Percentiles rank a stretch among this genome's conserved stretches.
These are phyloP conservation scores for Trissolcus japonicus DNA, from an alignment of 2,888 invertebrate genomes.

Conservation along the genomic window DNA sequence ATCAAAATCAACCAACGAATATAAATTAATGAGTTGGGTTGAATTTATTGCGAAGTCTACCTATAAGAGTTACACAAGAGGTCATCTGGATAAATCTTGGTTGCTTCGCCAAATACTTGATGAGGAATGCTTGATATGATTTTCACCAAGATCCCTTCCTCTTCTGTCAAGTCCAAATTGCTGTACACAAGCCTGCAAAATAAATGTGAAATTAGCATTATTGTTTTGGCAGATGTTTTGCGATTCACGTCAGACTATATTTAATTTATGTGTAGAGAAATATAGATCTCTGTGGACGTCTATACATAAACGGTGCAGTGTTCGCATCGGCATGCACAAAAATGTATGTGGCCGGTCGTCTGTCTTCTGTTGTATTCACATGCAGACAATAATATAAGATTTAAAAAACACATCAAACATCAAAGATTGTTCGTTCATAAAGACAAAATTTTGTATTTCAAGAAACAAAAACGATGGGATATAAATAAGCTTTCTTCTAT, in stretches of 20 bases:
- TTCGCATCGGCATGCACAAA: conserved; percentile 6
- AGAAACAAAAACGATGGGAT: too few species aligned
- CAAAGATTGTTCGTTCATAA: too few species aligned
- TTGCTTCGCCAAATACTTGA: conserved; percentile 27
- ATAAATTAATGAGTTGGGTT: conserved; percentile 1
- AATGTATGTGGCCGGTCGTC: too few species aligned
- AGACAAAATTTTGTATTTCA: too few species aligned
- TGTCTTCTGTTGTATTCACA: too few species aligned
- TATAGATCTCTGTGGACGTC: neutral
- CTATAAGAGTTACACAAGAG: conserved; percentile 34
- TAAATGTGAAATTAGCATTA: conserved; percentile 11
- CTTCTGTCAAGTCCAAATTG: conserved; percentile 66
- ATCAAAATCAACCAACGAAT: neutral
- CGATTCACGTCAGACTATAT: neutral
- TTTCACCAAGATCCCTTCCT: conserved; percentile 66
- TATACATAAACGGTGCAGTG: conserved; percentile 17
- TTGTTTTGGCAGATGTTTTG: conserved; percentile 2
- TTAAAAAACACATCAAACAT: too few species aligned
- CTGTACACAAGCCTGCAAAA: conserved; percentile 70
- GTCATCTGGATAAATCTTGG: conserved; percentile 47
- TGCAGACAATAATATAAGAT: too few species aligned
- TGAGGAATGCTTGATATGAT: conserved; percentile 60
- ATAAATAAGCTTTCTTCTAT: too few species aligned
- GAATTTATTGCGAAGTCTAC: conserved; percentile 23
- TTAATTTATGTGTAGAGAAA: too few species aligned